phyloP scores from a whole-genome alignment of 2,888 invertebrate genomes.

The Aleiodes leptofemur region DNA sequence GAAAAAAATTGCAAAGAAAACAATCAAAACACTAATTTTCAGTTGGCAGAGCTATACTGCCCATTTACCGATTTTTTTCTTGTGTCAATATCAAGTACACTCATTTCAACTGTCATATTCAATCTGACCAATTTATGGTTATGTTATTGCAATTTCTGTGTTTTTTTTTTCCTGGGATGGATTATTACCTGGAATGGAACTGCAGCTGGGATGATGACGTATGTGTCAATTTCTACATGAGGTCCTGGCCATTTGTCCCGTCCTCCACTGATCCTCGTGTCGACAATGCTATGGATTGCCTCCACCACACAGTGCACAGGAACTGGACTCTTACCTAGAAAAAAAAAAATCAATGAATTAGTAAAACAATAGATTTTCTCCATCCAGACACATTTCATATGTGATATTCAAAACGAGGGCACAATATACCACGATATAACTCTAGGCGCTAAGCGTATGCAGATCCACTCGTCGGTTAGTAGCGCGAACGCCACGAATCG shows the following conservation, averaged over 20 bases:
- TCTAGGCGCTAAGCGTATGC: conserved; percentile 74
- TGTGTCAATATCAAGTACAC: too few species aligned
- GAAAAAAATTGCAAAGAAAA: too few species aligned
- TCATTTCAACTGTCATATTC: too few species aligned
- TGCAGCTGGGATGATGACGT: conserved; percentile 94
- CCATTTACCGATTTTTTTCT: too few species aligned
- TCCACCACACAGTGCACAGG: conserved; percentile 98
- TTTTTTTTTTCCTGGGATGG: too few species aligned
- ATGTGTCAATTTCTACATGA: conserved; percentile 93
- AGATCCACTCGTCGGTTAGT: conserved; percentile 73
- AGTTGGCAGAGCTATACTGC: too few species aligned
- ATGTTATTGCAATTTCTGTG: too few species aligned
- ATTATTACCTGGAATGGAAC: conserved; percentile 84
- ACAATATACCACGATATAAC: conserved; percentile 62
- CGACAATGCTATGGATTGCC: conserved; percentile 82
- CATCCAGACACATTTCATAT: conserved; percentile 11
- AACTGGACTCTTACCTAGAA: conserved; percentile 86
- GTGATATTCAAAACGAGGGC: conserved; percentile 17
- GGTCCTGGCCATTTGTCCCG: conserved; percentile 82
- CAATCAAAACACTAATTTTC: too few species aligned
- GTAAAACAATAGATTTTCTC: not conserved
- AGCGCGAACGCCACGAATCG: conserved; percentile 57
- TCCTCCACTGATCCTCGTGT: conserved; percentile 80
- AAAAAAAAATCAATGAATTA: conserved; percentile 7
- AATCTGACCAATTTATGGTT: too few species aligned